phyloP scores from a whole-genome alignment of 2,797 vertebrate genomes.

The Kryptopterus vitreolus region DNA sequence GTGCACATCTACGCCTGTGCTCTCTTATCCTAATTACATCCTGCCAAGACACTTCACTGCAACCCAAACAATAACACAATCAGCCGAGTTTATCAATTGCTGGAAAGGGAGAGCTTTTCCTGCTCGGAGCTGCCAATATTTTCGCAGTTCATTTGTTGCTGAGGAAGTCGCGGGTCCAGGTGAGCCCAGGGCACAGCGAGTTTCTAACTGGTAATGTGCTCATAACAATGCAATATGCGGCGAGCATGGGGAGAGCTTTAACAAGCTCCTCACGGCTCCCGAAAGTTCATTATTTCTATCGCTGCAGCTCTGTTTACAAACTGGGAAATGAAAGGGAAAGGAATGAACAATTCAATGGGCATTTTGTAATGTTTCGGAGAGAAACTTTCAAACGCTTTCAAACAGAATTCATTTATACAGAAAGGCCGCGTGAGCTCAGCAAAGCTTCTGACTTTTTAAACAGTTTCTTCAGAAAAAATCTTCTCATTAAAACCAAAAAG shows the following conservation, averaged over 20 bases:
- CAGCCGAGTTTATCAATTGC: constrained; percentile 1
- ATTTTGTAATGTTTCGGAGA: background rate
- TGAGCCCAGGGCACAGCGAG: background rate
- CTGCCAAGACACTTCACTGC: constrained; percentile 10
- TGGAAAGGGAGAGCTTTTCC: constrained; percentile 15
- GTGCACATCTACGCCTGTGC: constrained; percentile 4
- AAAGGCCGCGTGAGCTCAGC: background rate
- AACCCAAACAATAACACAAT: constrained; percentile 27
- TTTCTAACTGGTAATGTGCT: constrained; percentile 8
- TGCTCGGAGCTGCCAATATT: constrained; percentile 9
- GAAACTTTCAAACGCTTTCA: constrained; percentile 8
- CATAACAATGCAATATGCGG: constrained; percentile 26
- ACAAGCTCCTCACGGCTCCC: background rate
- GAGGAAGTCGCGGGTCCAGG: background rate
- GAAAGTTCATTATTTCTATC: constrained; percentile 21
- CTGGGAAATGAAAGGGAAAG: background rate
- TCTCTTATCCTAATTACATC: constrained; percentile 23
- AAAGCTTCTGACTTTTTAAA: background rate
- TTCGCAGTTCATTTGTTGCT: background rate
- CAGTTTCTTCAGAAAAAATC: background rate
- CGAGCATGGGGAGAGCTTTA: background rate
- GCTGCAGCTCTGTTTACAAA: constrained; percentile 5
- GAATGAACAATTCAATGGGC: background rate
- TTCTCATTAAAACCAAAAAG: constrained; percentile 3
- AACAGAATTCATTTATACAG: background rate